Base-by-base conservation (phyloP, 2,888 invertebrate genomes). In the Ophioninae sp. region DNA sequence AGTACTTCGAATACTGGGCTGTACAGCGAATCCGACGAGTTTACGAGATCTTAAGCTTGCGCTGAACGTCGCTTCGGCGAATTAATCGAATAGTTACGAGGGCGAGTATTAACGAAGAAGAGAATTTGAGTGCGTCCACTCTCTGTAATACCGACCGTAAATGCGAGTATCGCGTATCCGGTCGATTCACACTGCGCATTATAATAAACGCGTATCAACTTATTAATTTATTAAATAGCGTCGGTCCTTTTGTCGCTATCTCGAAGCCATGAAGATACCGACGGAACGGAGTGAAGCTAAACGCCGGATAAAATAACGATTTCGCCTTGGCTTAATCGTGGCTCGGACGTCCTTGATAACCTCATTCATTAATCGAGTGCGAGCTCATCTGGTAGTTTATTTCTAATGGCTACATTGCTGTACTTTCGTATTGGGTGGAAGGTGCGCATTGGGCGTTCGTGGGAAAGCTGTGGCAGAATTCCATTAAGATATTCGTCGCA, bases 41-140 rank as follows among this genome's bases (percentile, higher is more conserved):
- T 83, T 83, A 83, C 81, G 83, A 83, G 78, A 71, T 65, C 51
- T 83, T 44, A 76, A 75, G 65, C 58, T 69, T 61, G 78, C 81
- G 58, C 41, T 68, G 73, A 77, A 75, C 69, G 77, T 74, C 69
- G 71, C 59, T 69, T 68, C 71, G 72, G 80, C 51, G 71, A 81
- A 85, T 85, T 86, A 85, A 85, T 86, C 83, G 83, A 83, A 82
- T 77, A 74, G 76, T 81, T 81, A 78, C 76, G 80, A 77, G 73
- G 64, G 68, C 73, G 74, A 74, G 51, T 37, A 30, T 30, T 30
- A 79, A 77, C 58, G 73, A 77, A 74, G 13, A 68, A 69, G 67
- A 80, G 39, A 77, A 61, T 78, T 65, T 67, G 64, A 75, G 79
- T 67, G 59, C 65, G 22, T 10, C 6, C 39, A n/a, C 51, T 17